Conservation (phyloP, 1,140 invertebrate species). For the Drosophila burlai region DNA sequence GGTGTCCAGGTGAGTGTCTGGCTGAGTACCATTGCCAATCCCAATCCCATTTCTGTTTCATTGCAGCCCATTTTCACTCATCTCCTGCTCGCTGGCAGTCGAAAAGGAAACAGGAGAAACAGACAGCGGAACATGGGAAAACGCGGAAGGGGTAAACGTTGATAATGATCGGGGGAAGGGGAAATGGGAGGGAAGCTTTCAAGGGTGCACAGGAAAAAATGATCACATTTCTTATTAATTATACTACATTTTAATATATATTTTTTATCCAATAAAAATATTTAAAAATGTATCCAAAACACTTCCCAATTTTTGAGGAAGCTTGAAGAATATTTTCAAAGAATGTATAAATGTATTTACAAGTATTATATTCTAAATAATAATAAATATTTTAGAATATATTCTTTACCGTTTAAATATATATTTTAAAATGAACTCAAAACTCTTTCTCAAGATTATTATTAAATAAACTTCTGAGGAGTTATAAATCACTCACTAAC, state of each 20-base stretch:
- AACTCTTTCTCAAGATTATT: not conserved
- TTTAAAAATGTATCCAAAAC: too few species aligned
- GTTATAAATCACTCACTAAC: too few species aligned
- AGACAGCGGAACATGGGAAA: slow-evolving; percentile 27
- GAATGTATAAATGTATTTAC: too few species aligned
- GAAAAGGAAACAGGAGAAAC: slow-evolving; percentile 24
- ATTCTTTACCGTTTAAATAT: too few species aligned
- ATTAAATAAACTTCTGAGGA: not conserved
- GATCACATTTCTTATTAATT: not conserved
- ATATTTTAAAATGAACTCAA: not conserved
- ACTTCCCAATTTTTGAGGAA: not conserved
- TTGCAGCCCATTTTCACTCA: slow-evolving; percentile 19
- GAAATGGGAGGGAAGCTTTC: slow-evolving; percentile 26
- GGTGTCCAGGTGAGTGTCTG: slow-evolving; percentile 29
- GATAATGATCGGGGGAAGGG: slow-evolving; percentile 54
- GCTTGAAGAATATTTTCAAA: too few species aligned
- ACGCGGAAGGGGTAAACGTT: slow-evolving; percentile 42
- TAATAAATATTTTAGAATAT: too few species aligned
- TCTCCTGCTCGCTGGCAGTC: slow-evolving; percentile 2
- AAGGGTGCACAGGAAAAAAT: slow-evolving; percentile 1
- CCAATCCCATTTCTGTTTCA: slow-evolving; percentile 39
- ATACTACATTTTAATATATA: too few species aligned
- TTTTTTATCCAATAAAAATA: too few species aligned
- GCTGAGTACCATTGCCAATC: slow-evolving; percentile 22
- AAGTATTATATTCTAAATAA: too few species aligned